These are phyloP conservation scores for Rhinichthys klamathensis DNA, from an alignment of 2,113 vertebrate species.

Conservation along the genomic window DNA sequence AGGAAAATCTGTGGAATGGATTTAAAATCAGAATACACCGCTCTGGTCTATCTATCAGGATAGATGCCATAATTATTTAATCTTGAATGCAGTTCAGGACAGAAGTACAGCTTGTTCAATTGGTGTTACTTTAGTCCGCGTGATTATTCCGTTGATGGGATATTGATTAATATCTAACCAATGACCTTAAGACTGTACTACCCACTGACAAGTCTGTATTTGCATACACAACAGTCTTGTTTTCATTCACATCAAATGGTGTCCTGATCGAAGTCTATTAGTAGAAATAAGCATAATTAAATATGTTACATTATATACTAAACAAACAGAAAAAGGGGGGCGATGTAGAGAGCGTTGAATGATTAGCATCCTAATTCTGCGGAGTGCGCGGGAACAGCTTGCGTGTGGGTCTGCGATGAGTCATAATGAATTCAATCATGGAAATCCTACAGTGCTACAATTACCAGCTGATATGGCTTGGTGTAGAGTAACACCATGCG, in stretches of 20 bases:
- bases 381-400: neutral
- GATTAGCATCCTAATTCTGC: neutral
- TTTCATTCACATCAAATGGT: neutral
- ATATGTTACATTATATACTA: neutral
- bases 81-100: neutral
- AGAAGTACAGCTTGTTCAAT: neutral
- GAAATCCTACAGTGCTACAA: conserved; percentile 18
- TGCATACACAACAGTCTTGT: neutral
- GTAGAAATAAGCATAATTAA: neutral
- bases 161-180: neutral
- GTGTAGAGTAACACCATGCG: neutral
- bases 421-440: conserved; percentile 28
- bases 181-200: neutral
- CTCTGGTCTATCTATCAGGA: neutral
- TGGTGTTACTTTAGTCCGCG: neutral
- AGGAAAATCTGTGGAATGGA: neutral
- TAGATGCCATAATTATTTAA: neutral
- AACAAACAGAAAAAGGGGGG: neutral
- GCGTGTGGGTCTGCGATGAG: conserved; percentile 1
- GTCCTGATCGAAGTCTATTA: neutral
- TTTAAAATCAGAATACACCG: neutral
- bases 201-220: neutral
- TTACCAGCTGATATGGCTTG: conserved; percentile 9
- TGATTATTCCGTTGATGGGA: neutral
- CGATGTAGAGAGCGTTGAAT: neutral